A percentile compares a stretch with the other conserved stretches of the same genome.
These are phyloP conservation scores for Capra hircus DNA, from an alignment of 2,113 vertebrate genomes.

Conservation along the genomic window DNA sequence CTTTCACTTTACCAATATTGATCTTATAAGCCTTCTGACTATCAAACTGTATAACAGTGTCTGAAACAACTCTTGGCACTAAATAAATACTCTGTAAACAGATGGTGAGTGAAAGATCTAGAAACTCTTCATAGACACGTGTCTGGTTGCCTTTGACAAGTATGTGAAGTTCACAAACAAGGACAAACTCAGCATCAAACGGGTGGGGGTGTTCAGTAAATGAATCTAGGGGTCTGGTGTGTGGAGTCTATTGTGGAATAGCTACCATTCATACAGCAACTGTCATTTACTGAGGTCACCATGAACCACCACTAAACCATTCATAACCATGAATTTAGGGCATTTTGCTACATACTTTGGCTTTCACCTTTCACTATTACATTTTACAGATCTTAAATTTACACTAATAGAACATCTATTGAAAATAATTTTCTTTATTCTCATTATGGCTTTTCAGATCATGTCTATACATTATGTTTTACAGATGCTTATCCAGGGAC, in stretches of 20 bases:
- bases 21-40: neutral
- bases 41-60: neutral
- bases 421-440: neutral
- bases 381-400: neutral
- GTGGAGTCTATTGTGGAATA: too few species aligned
- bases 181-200: neutral
- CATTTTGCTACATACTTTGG: neutral
- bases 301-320: neutral
- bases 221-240: neutral
- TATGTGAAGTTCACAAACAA: neutral
- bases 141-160: neutral
- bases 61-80: neutral
- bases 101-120: neutral
- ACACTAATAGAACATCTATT: neutral
- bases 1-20: neutral
- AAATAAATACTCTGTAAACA: neutral
- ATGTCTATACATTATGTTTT: neutral
- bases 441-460: neutral
- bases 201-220: fast-evolving
- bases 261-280: neutral
- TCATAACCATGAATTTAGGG: neutral
- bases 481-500: neutral
- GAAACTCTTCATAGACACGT: neutral
- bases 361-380: neutral
- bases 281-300: neutral